phyloP scores from a whole-genome alignment of 2,797 vertebrate genomes.

The Trichosurus vulpecula region DNA sequence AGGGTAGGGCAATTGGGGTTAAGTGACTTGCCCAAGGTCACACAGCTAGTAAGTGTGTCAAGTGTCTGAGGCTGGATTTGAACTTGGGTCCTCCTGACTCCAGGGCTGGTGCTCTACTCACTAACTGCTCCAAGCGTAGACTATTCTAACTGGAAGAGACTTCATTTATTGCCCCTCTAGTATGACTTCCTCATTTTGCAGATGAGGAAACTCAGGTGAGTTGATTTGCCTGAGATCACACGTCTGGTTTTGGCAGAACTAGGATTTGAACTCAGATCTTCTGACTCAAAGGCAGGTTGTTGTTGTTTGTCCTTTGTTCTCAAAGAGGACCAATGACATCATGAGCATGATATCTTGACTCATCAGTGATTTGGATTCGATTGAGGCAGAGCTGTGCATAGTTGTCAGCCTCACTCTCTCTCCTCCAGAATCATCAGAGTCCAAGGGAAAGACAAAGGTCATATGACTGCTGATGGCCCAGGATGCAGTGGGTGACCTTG shows the following conservation, averaged over 20 bases:
- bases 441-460: neutral
- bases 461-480: neutral
- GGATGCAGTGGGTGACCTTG: neutral
- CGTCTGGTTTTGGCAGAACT: neutral
- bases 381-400: too few species aligned
- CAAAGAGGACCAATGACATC: neutral
- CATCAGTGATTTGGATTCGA: neutral
- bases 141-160: neutral
- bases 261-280: neutral
- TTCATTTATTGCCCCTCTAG: neutral
- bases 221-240: neutral
- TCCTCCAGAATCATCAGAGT: neutral
- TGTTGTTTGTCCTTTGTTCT: neutral
- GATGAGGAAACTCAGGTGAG: neutral
- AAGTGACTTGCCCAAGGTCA: too few species aligned
- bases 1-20: too few species aligned
- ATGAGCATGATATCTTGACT: neutral
- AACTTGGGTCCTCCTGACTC: too few species aligned
- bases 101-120: too few species aligned
- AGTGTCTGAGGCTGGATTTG: too few species aligned
- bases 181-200: neutral
- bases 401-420: neutral
- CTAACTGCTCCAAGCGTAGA: too few species aligned
- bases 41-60: too few species aligned
- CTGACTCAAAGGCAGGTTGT: neutral